Evolutionary conservation across 2,888 invertebrate genomes (phyloP), one percentile per base, ranked within the genome.

Genomic region (Boloria euphrosyne): DNA sequence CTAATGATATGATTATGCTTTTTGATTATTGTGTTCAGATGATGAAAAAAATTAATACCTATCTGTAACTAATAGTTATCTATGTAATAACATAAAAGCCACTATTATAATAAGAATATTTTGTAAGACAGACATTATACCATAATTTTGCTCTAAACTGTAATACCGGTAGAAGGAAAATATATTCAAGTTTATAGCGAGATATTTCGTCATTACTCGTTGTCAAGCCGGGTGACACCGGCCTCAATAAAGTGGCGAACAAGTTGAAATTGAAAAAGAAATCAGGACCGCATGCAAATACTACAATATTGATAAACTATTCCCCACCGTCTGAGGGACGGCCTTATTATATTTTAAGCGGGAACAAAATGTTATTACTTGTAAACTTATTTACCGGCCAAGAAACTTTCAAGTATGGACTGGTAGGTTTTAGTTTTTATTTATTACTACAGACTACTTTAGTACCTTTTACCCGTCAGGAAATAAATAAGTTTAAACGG

Each of bases 241-340:
- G 74, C 73, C 78, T 80, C 85, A 87, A 88, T 88, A 89, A 87
- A 87, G 80, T 80, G 75, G 67, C 73, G 84, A 83, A 87, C 85
- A 88, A 89, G 81, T 84, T 84, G 80, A 86, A 89, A 90, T 89
- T 89, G 88, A 85, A 89, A 89, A 90, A 88, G 89, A 86, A 90
- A 89, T 85, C 82, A 70, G 73, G 66, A 71, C 69, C 76, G 75
- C 80, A 87, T 86, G 89, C 85, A 88, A 88, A 89, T 86, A 73
- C 78, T 78, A 83, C 81, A 78, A 84, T 85, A 86, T 84, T 84
- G 81, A 84, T 82, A 80, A 83, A 85, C 71, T 74, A 62, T 62
- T 63, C 66, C 57, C 47, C 47, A 17, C 46, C 54, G 60, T 55
- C 57, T 17, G 51, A 53, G 49, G 52, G 54, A 51, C 60, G 63